Percentiles rank a stretch among this genome's conserved stretches.
These are phyloP conservation scores for Nematostella vectensis DNA, from an alignment of 92 coral and sea anemone species.

Conservation along the genomic window DNA sequence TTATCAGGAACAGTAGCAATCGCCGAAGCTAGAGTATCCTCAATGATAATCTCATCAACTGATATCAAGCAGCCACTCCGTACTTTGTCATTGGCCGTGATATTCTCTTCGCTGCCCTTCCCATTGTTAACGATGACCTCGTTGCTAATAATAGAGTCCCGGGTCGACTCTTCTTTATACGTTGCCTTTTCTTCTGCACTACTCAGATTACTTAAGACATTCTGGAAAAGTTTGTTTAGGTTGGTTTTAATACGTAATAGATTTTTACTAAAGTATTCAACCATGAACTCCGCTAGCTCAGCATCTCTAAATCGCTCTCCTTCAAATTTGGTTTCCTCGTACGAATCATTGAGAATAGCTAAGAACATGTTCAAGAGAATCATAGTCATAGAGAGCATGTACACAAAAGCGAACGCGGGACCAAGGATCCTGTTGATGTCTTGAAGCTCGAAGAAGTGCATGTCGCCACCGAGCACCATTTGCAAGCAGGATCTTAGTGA, in stretches of 20 bases:
- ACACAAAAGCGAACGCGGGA: conserved; percentile 50
- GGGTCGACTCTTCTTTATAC: no score
- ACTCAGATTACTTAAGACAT: no score
- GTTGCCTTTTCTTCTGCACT: no score
- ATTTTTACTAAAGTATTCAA: conserved; percentile 25
- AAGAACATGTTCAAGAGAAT: conserved; percentile 71
- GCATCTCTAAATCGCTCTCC: conserved; percentile 31
- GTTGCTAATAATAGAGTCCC: no score
- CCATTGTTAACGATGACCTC: no score
- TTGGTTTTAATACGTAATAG: no score
- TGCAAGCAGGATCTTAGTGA: conserved; percentile 54
- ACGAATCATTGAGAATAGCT: conserved; percentile 65
- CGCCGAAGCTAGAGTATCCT: no score
- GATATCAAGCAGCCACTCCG: no score
- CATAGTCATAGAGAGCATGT: conserved; percentile 60
- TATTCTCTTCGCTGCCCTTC: no score
- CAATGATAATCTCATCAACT: no score
- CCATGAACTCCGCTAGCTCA: conserved; percentile 59
- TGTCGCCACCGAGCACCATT: conserved; percentile 67
- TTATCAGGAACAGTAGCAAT: background rate
- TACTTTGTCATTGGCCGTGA: no score
- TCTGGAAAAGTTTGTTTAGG: no score
- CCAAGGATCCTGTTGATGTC: conserved; percentile 36
- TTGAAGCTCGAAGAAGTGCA: conserved; percentile 57
- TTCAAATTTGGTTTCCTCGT: conserved; percentile 36